phyloP scores from a whole-genome alignment of 2,797 vertebrate species.

The Galaxias olidus region DNA sequence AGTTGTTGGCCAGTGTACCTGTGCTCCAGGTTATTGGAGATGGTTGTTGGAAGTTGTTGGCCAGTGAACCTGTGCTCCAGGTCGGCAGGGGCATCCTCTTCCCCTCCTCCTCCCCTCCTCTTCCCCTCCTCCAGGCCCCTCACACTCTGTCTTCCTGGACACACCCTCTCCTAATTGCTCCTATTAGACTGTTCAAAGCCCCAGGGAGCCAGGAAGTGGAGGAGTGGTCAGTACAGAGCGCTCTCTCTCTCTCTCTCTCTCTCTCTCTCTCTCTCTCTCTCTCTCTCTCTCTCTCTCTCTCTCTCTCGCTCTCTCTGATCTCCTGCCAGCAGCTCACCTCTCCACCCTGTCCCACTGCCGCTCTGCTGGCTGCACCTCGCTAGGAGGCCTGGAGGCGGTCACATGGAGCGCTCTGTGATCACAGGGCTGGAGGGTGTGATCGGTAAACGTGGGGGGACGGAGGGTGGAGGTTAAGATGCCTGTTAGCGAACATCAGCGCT shows the following conservation, averaged over 20 bases:
- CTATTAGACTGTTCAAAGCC: conserved; percentile 78
- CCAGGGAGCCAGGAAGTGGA: conserved; percentile 55
- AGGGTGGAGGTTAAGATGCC: conserved; percentile 47
- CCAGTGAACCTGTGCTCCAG: not conserved
- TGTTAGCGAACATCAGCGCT: conserved; percentile 63
- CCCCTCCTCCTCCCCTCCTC: not conserved
- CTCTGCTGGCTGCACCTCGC: no score
- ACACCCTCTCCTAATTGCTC: conserved; percentile 79
- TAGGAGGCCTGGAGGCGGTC: no score
- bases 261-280: conserved; percentile 37
- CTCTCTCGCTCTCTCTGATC: conserved; percentile 51
- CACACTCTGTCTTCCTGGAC: conserved; percentile 76
- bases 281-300: conserved; percentile 8
- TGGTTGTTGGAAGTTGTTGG: no score
- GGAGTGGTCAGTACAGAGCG: conserved; percentile 65
- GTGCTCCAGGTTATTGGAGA: no score
- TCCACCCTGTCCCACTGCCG: conserved; percentile 13
- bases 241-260: conserved; percentile 1
- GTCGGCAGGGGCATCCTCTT: not conserved
- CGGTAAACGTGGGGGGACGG: conserved; percentile 52
- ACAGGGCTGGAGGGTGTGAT: conserved; percentile 50
- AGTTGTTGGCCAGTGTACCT: no score
- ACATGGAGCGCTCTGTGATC: conserved; percentile 18
- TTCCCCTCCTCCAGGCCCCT: conserved; percentile 65
- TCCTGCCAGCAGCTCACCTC: conserved; percentile 65